These are phyloP conservation scores for Panthera leo DNA, from an alignment of 2,113 vertebrate genomes.

Conservation along the genomic window DNA sequence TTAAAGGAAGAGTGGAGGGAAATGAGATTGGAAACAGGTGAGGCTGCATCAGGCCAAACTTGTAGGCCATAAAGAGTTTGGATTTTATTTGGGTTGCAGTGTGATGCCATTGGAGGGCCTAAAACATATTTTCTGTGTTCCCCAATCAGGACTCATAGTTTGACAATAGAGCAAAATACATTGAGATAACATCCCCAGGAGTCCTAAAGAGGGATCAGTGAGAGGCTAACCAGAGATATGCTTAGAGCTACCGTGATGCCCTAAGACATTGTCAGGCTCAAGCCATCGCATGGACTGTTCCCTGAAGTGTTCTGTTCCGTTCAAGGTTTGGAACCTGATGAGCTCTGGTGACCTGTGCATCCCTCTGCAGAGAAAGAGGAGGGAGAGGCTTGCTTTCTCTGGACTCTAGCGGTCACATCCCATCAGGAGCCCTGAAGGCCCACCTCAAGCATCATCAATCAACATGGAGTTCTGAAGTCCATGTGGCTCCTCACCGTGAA, in stretches of 20 bases:
- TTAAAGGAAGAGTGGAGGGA: neutral
- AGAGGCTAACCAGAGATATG: neutral
- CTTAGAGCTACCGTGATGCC: neutral
- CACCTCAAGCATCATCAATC: neutral
- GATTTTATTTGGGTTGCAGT: neutral
- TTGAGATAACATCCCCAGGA: neutral
- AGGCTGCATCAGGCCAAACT: neutral
- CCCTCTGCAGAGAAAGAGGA: constrained; percentile 3
- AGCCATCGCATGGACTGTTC: neutral
- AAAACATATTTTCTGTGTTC: neutral
- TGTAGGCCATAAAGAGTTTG: neutral
- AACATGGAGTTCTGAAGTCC: constrained; percentile 14
- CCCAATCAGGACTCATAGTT: neutral
- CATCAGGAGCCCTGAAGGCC: neutral
- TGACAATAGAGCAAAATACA: neutral
- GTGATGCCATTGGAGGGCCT: neutral
- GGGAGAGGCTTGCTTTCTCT: neutral
- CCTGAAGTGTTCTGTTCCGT: constrained; percentile 6
- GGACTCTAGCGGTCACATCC: neutral
- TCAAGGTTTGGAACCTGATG: neutral
- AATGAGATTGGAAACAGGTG: neutral
- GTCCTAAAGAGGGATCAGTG: neutral
- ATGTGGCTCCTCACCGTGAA: constrained; percentile 63
- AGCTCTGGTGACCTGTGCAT: neutral
- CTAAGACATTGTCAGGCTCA: neutral